Base-by-base conservation (phyloP, 2,888 invertebrate species). In the Macaria liturata region DNA sequence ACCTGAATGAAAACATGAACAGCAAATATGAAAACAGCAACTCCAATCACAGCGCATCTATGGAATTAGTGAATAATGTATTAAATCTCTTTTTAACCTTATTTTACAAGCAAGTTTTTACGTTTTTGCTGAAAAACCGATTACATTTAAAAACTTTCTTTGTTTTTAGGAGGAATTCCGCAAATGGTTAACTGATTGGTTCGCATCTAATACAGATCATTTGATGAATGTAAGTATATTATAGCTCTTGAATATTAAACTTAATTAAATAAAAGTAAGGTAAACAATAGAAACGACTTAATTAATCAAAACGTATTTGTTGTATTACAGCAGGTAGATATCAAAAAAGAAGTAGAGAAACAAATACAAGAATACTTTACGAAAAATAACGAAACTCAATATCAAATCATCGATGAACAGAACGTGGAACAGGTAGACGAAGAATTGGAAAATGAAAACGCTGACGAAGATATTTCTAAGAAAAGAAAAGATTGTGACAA, bases 141-240 rank as follows among this genome's bases (percentile, higher is more conserved):
- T 20, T 20, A 20, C 20, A 37, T 37, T n/a, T 42, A 3, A 42
- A 8, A 8, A 4, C 9, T 42, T 4, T 50, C 49, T 32, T 20
- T 9, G 6, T 54, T 74, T 69, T 3, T 68, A 84, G 83, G 74
- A 80, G 4, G 62, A 71, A 40, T 80, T 84, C 56, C 81, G 79
- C 81, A 58, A 65, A 0, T 80, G 79, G 72, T 52, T 83, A 6
- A 64, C 70, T 0, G 67, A 75, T 4, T 75, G 80, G 66, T 75
- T 74, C 2, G 50, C 71, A 0, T 66, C 72, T 3, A 80, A 80
- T 53, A 50, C 78, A 53, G 75, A 74, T 9, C 54, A 72, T 0
- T 31, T 81, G 3, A 67, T 70, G 5, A 65, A 75, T 56, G 82
- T 81, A 74, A 61, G 70, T 58, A 20, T 2, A 1, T 20, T 2